These are phyloP conservation scores for Haliclona indistincta DNA, from an alignment of 37 sponge, comb jelly and placozoan species.

Conservation along the genomic window DNA sequence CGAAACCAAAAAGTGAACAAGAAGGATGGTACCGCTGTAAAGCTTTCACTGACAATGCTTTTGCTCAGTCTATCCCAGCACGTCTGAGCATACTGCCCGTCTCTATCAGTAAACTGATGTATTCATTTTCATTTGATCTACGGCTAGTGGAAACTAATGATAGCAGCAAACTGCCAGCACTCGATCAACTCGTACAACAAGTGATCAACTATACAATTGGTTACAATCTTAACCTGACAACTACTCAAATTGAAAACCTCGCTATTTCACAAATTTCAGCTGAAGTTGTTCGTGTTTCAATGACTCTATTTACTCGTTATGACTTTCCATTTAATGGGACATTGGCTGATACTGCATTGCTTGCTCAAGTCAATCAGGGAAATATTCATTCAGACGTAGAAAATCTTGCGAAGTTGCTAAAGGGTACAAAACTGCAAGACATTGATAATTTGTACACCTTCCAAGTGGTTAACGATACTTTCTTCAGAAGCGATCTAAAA, in stretches of 20 bases:
- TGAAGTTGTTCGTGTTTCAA: neutral
- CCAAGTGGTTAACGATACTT: too few relatives aligned
- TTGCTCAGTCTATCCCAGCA: constrained; percentile 13
- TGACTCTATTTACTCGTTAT: neutral
- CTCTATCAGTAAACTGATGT: constrained; percentile 10
- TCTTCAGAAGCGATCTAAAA: neutral
- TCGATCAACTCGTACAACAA: neutral
- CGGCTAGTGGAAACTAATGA: neutral
- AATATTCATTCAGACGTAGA: neutral
- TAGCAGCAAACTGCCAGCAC: neutral
- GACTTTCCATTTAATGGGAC: neutral
- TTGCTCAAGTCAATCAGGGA: neutral
- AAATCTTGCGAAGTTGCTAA: neutral
- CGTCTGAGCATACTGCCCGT: constrained; percentile 20
- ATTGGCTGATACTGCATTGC: neutral
- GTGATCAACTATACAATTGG: neutral
- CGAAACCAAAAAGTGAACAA: constrained; percentile 10
- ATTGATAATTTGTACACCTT: too few relatives aligned
- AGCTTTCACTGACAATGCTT: constrained; percentile 5
- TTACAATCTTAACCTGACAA: neutral
- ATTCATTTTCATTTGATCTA: neutral
- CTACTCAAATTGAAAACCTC: neutral
- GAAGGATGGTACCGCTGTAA: constrained; percentile 51
- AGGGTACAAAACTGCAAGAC: too few relatives aligned
- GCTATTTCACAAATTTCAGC: neutral